Evolutionary conservation across 2,888 invertebrate genomes (phyloP), one percentile per base, ranked within the genome.

Genomic region (Serripes groenlandicus): DNA sequence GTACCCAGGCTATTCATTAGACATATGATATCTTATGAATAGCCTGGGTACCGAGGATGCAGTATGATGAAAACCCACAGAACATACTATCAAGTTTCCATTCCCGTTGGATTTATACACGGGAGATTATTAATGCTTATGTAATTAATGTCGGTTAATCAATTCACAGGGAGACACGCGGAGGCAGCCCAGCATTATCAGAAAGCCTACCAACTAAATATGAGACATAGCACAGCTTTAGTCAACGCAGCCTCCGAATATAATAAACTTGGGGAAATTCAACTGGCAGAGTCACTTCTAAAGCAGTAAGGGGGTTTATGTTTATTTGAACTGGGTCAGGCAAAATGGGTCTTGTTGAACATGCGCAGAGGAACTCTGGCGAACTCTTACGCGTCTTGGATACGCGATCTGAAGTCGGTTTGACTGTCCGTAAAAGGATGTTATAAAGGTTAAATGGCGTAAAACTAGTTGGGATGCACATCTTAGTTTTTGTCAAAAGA

Each of bases 161-260:
- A n/a, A n/a, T 52, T 75, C 37, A n/a, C 80, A 92, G 93, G 90
- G 64, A 81, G 88, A 11, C 78, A 88, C 5, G 78, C 81, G 37
- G 88, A 84, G n/a, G 91, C 92, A 0, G 82, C 91, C 26, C 35
- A 66, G 30, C 81, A 82, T 52, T 92, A 91, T 73, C 74, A 83
- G 70, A 84, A 76, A 64, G 91, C 90, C 1, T 86, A 86, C n/a
- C 73, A 78, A 0, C 70, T 91, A n/a, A 89, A 92, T 64, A 71
- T 76, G 4, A 56, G 72, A 2, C 85, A 90, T 58, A 81, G 76
- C 18, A 78, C 81, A 4, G 83, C 91, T 18, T 86, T 92, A 78
- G 85, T 90, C 15, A 89, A 92, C 72, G 91, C 92, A 15, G 92
- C 92, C 1, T 82, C 81, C 7, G 81, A 86, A 26, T 85, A 90